phyloP scores from a whole-genome alignment of 2,113 vertebrate genomes.

The Gasterosteus aculeatus region DNA sequence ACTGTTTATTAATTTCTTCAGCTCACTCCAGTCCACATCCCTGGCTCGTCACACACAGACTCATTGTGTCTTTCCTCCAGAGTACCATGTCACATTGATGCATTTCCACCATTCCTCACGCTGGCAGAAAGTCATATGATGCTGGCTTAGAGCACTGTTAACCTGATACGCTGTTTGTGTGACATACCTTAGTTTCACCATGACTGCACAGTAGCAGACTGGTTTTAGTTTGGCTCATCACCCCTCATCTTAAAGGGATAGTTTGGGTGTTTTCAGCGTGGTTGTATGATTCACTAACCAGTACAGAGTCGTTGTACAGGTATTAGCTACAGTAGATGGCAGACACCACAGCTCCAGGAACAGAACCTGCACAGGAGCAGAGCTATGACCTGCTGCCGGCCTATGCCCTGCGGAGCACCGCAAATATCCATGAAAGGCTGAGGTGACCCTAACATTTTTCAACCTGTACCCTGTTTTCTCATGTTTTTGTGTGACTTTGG shows the following conservation, averaged over 20 bases:
- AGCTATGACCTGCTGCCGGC: too few species aligned
- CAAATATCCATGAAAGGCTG: too few species aligned
- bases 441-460: too few species aligned
- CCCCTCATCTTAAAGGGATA: background rate
- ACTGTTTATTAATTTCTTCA: background rate
- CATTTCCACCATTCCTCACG: background rate
- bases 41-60: background rate
- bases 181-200: background rate
- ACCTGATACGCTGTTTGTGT: background rate
- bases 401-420: too few species aligned
- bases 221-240: background rate
- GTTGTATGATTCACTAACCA: too few species aligned
- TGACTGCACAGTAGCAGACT: background rate
- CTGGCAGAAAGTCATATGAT: slow-evolving; percentile 5
- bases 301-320: too few species aligned
- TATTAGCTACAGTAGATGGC: too few species aligned
- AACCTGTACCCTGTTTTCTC: too few species aligned
- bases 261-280: background rate
- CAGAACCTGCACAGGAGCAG: too few species aligned
- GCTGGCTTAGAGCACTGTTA: background rate
- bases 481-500: too few species aligned
- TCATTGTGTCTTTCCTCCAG: background rate
- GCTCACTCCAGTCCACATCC: background rate
- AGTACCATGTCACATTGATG: slow-evolving; percentile 11
- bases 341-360: too few species aligned